These are phyloP conservation scores for Notothenia coriiceps DNA, from an alignment of 2,113 vertebrate species.

Conservation along the genomic window DNA sequence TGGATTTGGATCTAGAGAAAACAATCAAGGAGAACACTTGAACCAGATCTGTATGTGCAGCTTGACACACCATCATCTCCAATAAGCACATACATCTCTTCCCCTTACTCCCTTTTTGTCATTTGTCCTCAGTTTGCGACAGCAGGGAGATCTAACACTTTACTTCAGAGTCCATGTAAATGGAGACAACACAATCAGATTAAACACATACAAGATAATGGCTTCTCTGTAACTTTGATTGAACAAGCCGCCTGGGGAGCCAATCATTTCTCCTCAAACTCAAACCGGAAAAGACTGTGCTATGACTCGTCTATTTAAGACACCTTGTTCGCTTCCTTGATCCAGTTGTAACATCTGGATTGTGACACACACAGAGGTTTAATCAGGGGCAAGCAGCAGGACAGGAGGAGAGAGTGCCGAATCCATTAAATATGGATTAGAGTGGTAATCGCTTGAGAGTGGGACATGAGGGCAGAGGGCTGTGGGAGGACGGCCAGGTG, in stretches of 20 bases:
- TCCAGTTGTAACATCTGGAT: conserved; percentile 70
- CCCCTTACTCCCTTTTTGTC: not conserved
- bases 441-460: conserved; percentile 72
- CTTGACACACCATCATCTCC: conserved; percentile 32
- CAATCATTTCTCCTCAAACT: conserved; percentile 53
- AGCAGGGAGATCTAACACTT: conserved; percentile 29
- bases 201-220: conserved; percentile 61
- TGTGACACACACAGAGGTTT: conserved; percentile 58
- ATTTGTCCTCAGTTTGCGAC: not conserved
- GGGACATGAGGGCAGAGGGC: conserved; percentile 54
- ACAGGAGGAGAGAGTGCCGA: conserved; percentile 56
- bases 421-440: conserved; percentile 82
- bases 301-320: conserved; percentile 31
- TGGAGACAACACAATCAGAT: conserved; percentile 45
- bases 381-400: conserved; percentile 66
- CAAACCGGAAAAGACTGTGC: conserved; percentile 20
- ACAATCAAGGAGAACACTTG: conserved; percentile 31
- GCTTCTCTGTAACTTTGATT: conserved; percentile 63
- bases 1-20: conserved; percentile 36
- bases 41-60: conserved; percentile 39
- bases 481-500: conserved; percentile 63
- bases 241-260: conserved; percentile 43
- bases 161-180: conserved; percentile 21
- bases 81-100: conserved; percentile 17
- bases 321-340: conserved; percentile 49